These are phyloP conservation scores for Nothura maculosa DNA, from an alignment of 2,797 vertebrate genomes.

Conservation along the genomic window DNA sequence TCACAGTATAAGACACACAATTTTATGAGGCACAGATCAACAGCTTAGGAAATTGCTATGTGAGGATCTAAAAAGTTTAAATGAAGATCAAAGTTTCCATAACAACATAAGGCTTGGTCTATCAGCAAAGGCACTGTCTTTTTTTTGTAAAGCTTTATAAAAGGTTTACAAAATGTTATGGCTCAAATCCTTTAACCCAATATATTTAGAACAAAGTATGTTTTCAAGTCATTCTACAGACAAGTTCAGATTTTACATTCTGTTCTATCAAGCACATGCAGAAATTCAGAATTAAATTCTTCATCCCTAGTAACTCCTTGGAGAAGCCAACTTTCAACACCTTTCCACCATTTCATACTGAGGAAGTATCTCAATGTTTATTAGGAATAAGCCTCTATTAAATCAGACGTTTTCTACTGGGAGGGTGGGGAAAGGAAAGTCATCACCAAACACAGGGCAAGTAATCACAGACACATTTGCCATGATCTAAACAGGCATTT, in stretches of 20 bases:
- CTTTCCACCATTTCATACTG: not conserved
- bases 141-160: not conserved
- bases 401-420: not conserved
- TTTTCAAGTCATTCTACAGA: not conserved
- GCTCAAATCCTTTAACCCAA: not conserved
- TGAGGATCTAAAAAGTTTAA: not conserved
- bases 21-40: not conserved
- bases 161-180: not conserved
- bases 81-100: not conserved
- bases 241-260: not conserved
- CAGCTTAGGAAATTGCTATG: not conserved
- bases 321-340: not conserved
- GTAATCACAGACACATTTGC: not conserved
- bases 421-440: not conserved
- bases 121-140: not conserved
- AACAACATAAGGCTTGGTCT: not conserved
- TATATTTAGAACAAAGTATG: not conserved
- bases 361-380: fast-evolving
- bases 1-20: not conserved
- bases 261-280: not conserved
- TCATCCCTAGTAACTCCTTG: not conserved
- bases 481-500: not conserved
- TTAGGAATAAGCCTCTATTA: not conserved
- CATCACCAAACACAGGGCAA: not conserved
- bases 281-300: not conserved